Conservation (phyloP, 2,888 invertebrate species). For the Troilus luridus region DNA sequence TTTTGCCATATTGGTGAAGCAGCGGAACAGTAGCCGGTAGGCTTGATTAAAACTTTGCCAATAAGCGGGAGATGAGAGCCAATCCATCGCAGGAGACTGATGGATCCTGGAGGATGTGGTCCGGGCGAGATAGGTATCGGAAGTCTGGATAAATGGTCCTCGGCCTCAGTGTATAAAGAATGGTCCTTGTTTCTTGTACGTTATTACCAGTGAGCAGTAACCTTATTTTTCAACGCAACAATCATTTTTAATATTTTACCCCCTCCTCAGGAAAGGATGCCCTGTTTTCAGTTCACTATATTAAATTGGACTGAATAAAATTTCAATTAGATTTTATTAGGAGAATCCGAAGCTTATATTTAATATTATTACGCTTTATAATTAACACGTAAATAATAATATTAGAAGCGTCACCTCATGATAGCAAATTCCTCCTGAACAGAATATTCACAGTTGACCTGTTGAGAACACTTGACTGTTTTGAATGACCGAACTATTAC, state of each 20-base stretch:
- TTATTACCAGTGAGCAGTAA: constrained; percentile 13
- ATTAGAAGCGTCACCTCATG: no score
- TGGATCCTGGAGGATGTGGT: not conserved
- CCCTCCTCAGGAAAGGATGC: not conserved
- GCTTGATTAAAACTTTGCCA: constrained; percentile 47
- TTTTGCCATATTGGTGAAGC: constrained; percentile 27
- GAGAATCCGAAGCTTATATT: not conserved
- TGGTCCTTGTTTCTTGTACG: constrained; percentile 10
- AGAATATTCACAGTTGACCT: no score
- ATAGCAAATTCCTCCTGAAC: no score
- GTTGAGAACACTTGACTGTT: no score
- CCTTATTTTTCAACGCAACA: constrained; percentile 23
- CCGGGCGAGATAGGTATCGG: constrained; percentile 6
- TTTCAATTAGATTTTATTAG: not conserved
- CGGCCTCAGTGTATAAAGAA: not conserved
- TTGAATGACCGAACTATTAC: no score
- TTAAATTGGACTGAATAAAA: not conserved
- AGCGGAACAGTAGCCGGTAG: constrained; percentile 1
- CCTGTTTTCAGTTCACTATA: not conserved
- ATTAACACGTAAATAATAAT: not conserved
- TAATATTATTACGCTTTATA: not conserved
- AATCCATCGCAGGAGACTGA: constrained; percentile 34
- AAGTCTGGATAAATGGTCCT: not conserved
- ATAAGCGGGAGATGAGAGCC: constrained; percentile 38
- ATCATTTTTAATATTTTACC: constrained; percentile 6